Conservation (phyloP, 2,888 invertebrate species). For the Ennomos fuscantarius region DNA sequence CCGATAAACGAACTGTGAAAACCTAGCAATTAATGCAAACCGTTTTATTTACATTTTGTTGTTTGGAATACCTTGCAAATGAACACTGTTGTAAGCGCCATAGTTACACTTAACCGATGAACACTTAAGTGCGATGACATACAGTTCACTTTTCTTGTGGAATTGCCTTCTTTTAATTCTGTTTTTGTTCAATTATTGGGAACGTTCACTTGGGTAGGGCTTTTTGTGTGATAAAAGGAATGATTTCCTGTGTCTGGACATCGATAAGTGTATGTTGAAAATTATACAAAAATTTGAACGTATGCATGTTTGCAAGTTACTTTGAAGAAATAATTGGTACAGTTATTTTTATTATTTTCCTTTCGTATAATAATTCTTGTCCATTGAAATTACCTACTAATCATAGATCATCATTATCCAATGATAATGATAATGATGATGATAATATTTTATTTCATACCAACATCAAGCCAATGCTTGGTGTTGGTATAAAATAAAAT, state of each 20-base stretch:
- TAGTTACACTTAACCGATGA: constrained; percentile 24
- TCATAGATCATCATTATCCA: too few species aligned
- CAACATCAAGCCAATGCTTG: too few species aligned
- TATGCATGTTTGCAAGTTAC: too few species aligned
- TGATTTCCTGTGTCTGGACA: constrained; percentile 67
- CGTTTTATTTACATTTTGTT: constrained; percentile 71
- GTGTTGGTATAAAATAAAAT: too few species aligned
- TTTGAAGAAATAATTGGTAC: neutral
- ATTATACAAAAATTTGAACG: constrained; percentile 32
- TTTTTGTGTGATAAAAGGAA: constrained; percentile 73
- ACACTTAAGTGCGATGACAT: constrained; percentile 40
- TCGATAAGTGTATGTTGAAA: constrained; percentile 58
- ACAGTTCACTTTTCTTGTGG: constrained; percentile 45
- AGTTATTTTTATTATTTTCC: too few species aligned
- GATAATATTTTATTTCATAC: too few species aligned
- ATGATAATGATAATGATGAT: too few species aligned
- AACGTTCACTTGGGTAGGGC: constrained; percentile 66
- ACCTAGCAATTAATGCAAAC: constrained; percentile 74
- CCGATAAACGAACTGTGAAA: constrained; percentile 71
- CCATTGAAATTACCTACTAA: too few species aligned
- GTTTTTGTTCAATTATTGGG: constrained; percentile 46
- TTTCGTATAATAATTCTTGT: too few species aligned
- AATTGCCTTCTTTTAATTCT: constrained; percentile 30
- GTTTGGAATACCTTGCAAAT: constrained; percentile 39
- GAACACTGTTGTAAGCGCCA: constrained; percentile 42